Percentiles rank a stretch among this genome's conserved stretches.
phyloP scores from a whole-genome alignment of 2,888 invertebrate genomes.

The Agrotis ipsilon region DNA sequence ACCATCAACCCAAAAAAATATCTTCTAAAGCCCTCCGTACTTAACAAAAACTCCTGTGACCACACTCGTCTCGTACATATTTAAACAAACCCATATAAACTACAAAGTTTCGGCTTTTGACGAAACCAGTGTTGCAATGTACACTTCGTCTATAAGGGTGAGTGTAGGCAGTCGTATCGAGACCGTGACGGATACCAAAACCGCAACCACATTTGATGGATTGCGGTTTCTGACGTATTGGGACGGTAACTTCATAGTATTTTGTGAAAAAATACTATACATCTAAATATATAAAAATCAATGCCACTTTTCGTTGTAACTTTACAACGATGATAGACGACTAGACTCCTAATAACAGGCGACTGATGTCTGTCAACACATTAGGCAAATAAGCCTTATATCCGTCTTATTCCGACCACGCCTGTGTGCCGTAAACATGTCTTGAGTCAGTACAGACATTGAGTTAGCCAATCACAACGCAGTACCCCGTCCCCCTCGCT shows the following conservation, averaged over 20 bases:
- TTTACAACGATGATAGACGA: too few species aligned
- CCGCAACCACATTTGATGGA: slow-evolving; percentile 38
- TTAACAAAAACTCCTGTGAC: slow-evolving; percentile 41
- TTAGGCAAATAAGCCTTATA: too few species aligned
- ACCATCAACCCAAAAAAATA: slow-evolving; percentile 10
- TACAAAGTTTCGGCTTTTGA: slow-evolving; percentile 60
- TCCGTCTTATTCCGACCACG: too few species aligned
- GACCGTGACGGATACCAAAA: slow-evolving; percentile 27
- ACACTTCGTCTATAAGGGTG: slow-evolving; percentile 44
- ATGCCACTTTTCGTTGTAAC: too few species aligned
- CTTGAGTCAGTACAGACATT: too few species aligned
- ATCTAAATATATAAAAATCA: too few species aligned
- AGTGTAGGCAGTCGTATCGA: slow-evolving; percentile 18
- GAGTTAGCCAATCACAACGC: too few species aligned
- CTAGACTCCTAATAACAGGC: too few species aligned
- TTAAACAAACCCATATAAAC: slow-evolving; percentile 58
- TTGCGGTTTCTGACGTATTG: slow-evolving; percentile 20
- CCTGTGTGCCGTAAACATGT: too few species aligned
- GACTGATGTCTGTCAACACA: too few species aligned
- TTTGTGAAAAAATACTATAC: neutral
- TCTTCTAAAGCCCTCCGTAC: slow-evolving; percentile 14
- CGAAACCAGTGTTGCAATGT: slow-evolving; percentile 52
- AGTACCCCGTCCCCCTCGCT: too few species aligned
- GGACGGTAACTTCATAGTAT: neutral
- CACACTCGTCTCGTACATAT: slow-evolving; percentile 51